Evolutionary conservation across 2,113 vertebrate species (phyloP).

Genomic region (Corythornis cristatus): DNA sequence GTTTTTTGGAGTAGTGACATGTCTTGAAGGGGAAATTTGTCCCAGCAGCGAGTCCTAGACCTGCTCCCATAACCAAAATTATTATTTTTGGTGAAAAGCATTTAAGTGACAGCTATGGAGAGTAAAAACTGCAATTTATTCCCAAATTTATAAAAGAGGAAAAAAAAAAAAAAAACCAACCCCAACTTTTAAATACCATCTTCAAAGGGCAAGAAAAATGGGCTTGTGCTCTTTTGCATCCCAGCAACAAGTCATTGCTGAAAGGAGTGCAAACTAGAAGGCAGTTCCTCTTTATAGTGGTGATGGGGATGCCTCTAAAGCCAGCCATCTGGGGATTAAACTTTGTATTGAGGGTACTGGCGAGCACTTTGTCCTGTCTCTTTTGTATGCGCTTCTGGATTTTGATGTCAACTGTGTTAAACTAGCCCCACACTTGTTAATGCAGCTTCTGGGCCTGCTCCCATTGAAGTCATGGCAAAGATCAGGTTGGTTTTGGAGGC

Average conservation of each 20-base stretch:
- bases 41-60: background rate
- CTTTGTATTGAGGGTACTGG: conserved; percentile 55
- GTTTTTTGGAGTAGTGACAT: conserved; percentile 3
- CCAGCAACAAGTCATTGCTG: conserved; percentile 36
- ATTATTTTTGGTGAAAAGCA: conserved; percentile 33
- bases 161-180: background rate
- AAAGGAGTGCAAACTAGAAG: conserved; percentile 43
- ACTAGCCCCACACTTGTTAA: conserved; percentile 54
- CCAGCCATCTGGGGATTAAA: conserved; percentile 68
- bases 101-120: conserved; percentile 11
- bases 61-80: background rate
- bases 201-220: conserved; percentile 55
- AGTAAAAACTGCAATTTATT: conserved; percentile 1
- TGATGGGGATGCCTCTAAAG: conserved; percentile 55
- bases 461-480: conserved; percentile 60
- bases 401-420: conserved; percentile 66
- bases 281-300: conserved; percentile 53
- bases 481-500: conserved; percentile 40
- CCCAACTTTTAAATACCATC: conserved; percentile 4
- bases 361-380: conserved; percentile 64
- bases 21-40: background rate
- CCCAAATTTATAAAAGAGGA: background rate
- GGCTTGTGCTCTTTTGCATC: conserved; percentile 30
- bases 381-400: conserved; percentile 61
- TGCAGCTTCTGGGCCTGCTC: conserved; percentile 48